These are phyloP conservation scores for Dasypolia templi DNA, from an alignment of 2,888 invertebrate species.

Conservation along the genomic window DNA sequence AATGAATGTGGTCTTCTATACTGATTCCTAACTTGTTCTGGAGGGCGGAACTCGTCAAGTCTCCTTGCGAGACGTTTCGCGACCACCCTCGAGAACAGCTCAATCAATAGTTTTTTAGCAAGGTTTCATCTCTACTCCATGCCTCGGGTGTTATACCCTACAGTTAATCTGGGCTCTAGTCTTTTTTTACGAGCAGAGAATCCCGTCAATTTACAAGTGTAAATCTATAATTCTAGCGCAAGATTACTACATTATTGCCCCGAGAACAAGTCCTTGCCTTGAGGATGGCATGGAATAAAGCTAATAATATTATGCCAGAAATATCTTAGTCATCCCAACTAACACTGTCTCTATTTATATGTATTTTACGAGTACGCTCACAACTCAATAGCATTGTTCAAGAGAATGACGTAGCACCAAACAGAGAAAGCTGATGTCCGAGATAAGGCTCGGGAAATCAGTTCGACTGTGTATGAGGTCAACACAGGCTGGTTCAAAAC, in stretches of 20 bases:
- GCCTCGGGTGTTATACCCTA: too few relatives aligned
- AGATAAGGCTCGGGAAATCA: conserved; percentile 33
- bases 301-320: not conserved
- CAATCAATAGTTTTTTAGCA: too few relatives aligned
- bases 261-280: not conserved
- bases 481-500: not conserved
- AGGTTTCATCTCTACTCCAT: too few relatives aligned
- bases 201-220: too few relatives aligned
- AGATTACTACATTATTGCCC: not conserved
- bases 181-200: too few relatives aligned
- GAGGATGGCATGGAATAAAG: not conserved
- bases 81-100: too few relatives aligned
- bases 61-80: too few relatives aligned
- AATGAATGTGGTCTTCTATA: too few relatives aligned
- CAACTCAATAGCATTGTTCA: conserved; percentile 50
- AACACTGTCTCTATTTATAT: conserved; percentile 30
- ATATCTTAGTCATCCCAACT: not conserved
- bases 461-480: conserved; percentile 20
- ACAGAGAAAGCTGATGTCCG: conserved; percentile 52
- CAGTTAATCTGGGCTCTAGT: too few relatives aligned
- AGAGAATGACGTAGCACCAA: conserved; percentile 28
- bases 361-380: conserved; percentile 15
- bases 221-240: not conserved
- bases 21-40: too few relatives aligned
- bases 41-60: too few relatives aligned